Percentiles rank a stretch among this genome's conserved stretches.
These are phyloP conservation scores for Anthrax anthrax DNA, from an alignment of 2,888 invertebrate genomes.

Conservation along the genomic window DNA sequence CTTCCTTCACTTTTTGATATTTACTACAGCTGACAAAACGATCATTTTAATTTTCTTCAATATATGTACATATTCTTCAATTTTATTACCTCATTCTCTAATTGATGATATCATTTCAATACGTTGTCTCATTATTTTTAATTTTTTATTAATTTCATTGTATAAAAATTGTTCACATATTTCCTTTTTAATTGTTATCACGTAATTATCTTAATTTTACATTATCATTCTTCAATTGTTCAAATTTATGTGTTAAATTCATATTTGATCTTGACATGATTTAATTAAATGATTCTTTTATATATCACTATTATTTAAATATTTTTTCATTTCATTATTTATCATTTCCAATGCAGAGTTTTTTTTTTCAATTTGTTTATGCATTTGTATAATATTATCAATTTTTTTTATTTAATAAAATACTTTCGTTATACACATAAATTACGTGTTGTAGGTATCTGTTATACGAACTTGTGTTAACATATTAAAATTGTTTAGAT, in stretches of 20 bases:
- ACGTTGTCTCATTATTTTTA: constrained; percentile 33
- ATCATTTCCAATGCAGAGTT: constrained; percentile 44
- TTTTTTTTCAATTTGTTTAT: constrained; percentile 46
- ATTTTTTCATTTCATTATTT: constrained; percentile 35
- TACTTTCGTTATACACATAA: constrained; percentile 75
- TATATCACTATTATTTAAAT: constrained; percentile 37
- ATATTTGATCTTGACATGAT: constrained; percentile 40
- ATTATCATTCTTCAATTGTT: constrained; percentile 38
- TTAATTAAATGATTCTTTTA: constrained; percentile 40
- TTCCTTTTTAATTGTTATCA: constrained; percentile 32
- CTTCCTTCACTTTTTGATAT: constrained; percentile 2
- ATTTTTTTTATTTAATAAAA: constrained; percentile 66
- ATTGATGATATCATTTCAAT: constrained; percentile 30
- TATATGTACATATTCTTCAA: constrained; percentile 42
- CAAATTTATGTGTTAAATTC: constrained; percentile 43
- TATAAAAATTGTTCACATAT: constrained; percentile 30
- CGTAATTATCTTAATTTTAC: constrained; percentile 25
- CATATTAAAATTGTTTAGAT: constrained; percentile 70
- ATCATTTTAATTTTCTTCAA: constrained; percentile 47
- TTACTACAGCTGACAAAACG: constrained; percentile 42
- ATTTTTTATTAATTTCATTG: constrained; percentile 35
- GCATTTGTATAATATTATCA: constrained; percentile 47
- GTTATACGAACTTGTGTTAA: constrained; percentile 77
- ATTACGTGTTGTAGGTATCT: constrained; percentile 73
- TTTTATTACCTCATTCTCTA: constrained; percentile 37